Evolutionary conservation across 2,113 vertebrate species (phyloP), one percentile per base, ranked within the genome.

Genomic region (Otus sunia): DNA sequence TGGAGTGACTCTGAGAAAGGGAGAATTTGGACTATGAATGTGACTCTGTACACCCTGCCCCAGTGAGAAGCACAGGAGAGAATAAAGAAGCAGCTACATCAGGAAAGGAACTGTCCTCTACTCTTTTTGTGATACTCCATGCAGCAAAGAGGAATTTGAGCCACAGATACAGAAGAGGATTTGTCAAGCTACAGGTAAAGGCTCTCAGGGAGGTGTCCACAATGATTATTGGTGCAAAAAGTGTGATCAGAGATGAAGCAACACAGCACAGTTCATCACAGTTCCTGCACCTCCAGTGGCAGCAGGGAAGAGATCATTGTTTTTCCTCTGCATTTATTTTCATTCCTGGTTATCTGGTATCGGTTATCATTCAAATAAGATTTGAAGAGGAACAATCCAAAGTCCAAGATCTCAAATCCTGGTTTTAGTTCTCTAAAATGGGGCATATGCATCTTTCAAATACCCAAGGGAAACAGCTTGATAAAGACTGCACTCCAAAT

Each of bases 41-140:
- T 45, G 43, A 7, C 58, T 0, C 0, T 22, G 30, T 15, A 17
- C 2, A 1, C 13, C 39, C 37, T 62, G 37, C 21, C 47, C 45
- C 30, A 39, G 4, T 22, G 47, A 20, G n/a, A 82, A 79, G 62
- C 36, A 29, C 23, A 32, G 11, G 22, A 79, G 50, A 32, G 17
- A 43, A 50, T 45, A 18, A 76, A 59, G 25, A 21, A 91, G 27
- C 47, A 83, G 29, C 17, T 34, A 13, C 2, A 0, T 20, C 62
- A 72, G 49, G 6, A 71, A 86, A 58, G 45, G 62, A 41, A 45
- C 3, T 71, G 7, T 37, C 4, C 49, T 74, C 15, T 45, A 9
- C n/a, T 59, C 32, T 47, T 43, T 71, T 23, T 68, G 22, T 45
- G 32, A 5, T 16, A 27, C 23, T 21, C 10, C 22, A 9, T 16